Conservation (phyloP, 2,113 vertebrate genomes). For the Arizona elegans region DNA sequence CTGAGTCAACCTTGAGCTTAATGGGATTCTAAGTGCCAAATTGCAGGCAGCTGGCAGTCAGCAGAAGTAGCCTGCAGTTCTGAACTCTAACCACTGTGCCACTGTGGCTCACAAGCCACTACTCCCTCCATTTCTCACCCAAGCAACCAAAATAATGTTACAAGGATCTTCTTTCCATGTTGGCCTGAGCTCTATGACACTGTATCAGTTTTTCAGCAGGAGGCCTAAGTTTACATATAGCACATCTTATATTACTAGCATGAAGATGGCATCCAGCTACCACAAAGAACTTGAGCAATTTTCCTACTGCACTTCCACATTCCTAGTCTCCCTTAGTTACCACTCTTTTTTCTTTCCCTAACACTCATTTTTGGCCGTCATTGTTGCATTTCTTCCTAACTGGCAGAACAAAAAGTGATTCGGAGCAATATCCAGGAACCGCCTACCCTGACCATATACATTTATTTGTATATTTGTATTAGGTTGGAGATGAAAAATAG, state of each 20-base stretch:
- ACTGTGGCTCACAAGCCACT: not conserved
- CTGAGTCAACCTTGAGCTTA: too few species aligned
- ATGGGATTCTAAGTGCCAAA: too few species aligned
- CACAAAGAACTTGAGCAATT: not conserved
- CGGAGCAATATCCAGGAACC: not conserved
- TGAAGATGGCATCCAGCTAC: not conserved
- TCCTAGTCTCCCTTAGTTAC: not conserved
- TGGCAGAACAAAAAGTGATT: not conserved
- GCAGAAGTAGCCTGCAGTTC: too few species aligned
- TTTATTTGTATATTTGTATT: not conserved
- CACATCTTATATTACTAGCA: not conserved
- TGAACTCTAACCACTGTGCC: too few species aligned
- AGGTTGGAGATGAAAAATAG: not conserved
- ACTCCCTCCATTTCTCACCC: not conserved
- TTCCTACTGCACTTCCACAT: not conserved
- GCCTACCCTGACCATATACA: not conserved
- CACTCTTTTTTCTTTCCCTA: not conserved
- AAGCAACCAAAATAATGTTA: not conserved
- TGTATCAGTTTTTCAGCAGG: not conserved
- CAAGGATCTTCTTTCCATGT: not conserved
- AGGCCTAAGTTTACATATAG: not conserved
- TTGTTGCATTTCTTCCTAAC: not conserved
- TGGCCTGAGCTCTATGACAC: not conserved
- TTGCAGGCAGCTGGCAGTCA: too few species aligned
- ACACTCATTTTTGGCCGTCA: not conserved